Evolutionary conservation across 2,888 invertebrate species (phyloP).

Genomic region (Microplitis manilae): DNA sequence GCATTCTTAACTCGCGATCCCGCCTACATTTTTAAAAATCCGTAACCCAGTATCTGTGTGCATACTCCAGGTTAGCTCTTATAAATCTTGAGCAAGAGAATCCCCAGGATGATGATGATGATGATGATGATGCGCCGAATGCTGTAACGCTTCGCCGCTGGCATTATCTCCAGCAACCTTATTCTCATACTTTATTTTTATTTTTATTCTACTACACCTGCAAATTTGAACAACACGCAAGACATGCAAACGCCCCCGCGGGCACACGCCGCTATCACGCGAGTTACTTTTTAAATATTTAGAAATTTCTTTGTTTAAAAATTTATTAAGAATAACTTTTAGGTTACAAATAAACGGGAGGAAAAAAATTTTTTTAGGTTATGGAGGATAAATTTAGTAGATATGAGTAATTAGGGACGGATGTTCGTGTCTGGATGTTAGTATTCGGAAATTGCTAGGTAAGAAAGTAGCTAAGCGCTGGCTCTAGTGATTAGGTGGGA

Average conservation of each 20-base stretch:
- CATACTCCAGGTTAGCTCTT: background rate
- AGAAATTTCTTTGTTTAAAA: background rate
- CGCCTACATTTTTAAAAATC: slow-evolving; percentile 67
- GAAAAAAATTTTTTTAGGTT: background rate
- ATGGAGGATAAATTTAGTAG: background rate
- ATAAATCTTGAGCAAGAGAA: no score
- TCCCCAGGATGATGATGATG: no score
- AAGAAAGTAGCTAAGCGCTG: slow-evolving; percentile 6
- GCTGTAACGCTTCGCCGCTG: slow-evolving; percentile 17
- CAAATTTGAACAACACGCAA: slow-evolving; percentile 43
- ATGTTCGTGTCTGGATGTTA: slow-evolving; percentile 20
- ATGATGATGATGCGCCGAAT: no score
- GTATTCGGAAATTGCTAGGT: slow-evolving; percentile 16
- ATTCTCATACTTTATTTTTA: slow-evolving; percentile 34
- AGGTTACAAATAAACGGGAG: background rate
- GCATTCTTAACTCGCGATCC: slow-evolving; percentile 54
- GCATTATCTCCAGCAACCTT: slow-evolving; percentile 30
- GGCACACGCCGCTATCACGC: slow-evolving; percentile 69
- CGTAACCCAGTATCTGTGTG: slow-evolving; percentile 45
- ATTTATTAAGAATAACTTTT: slow-evolving; percentile 7
- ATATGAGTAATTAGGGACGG: slow-evolving; percentile 10
- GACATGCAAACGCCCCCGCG: slow-evolving; percentile 64
- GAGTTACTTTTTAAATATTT: background rate
- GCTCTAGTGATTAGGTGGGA: background rate
- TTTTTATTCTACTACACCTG: slow-evolving; percentile 42